Percentiles rank a stretch among this genome's conserved stretches.
phyloP scores from a whole-genome alignment of 2,797 vertebrate genomes.

The Spheniscus humboldti region DNA sequence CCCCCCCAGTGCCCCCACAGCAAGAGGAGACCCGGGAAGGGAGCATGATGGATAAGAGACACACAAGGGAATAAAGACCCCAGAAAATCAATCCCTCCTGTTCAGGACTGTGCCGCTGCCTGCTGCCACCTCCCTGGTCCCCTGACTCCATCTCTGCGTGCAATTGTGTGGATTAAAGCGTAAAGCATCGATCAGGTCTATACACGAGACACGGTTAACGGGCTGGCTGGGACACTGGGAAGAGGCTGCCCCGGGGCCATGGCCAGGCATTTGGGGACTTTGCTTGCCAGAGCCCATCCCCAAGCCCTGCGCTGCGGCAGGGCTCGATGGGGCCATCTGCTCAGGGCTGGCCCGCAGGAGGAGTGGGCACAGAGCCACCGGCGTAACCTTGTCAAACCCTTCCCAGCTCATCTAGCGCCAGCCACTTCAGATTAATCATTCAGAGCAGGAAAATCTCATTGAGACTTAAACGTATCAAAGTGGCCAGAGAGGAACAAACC shows the following conservation, averaged over 20 bases:
- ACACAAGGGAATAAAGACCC: background rate
- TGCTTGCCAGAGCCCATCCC: background rate
- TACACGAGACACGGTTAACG: background rate
- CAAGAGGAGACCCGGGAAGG: background rate
- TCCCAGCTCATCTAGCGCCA: background rate
- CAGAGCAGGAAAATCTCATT: background rate
- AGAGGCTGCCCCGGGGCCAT: background rate
- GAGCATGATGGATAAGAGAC: background rate
- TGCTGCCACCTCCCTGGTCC: background rate
- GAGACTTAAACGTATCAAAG: background rate
- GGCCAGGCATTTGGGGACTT: background rate
- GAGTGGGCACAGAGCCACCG: fast-evolving
- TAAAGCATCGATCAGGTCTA: background rate
- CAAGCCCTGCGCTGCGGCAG: background rate
- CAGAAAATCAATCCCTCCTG: background rate
- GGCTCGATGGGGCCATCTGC: background rate
- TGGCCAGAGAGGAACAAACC: background rate
- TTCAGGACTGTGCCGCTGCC: background rate
- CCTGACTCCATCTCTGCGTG: background rate
- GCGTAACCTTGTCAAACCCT: background rate
- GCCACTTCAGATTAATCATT: background rate
- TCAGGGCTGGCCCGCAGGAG: background rate
- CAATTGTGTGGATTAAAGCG: background rate
- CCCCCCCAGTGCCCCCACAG: fast-evolving
- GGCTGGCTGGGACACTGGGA: background rate